phyloP scores from a whole-genome alignment of 2,113 vertebrate genomes.

The Phalacrocorax pelagicus region DNA sequence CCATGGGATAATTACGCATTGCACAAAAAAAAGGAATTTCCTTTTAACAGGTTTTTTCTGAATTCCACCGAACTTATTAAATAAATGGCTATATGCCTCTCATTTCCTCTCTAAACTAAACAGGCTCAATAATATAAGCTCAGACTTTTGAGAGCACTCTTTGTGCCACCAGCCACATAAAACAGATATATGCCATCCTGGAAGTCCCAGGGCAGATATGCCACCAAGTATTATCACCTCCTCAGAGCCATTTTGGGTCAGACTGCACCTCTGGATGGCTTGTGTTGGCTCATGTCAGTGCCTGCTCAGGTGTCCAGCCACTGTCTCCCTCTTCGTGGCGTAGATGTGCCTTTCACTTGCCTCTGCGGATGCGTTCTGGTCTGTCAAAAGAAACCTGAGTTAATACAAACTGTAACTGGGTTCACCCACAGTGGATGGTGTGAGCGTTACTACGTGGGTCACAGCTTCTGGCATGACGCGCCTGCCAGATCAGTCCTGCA shows the following conservation, averaged over 20 bases:
- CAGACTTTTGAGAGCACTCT: neutral
- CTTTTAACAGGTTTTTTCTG: neutral
- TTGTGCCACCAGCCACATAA: neutral
- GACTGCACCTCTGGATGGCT: neutral
- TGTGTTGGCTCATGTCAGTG: accelerated
- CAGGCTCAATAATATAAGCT: neutral
- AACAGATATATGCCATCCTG: neutral
- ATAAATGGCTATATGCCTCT: neutral
- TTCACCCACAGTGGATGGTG: accelerated
- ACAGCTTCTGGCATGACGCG: neutral
- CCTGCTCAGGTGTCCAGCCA: accelerated
- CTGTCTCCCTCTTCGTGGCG: neutral
- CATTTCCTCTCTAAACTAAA: neutral
- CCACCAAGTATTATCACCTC: neutral
- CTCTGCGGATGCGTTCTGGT: neutral
- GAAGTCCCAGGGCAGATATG: neutral
- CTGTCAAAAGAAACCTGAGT: neutral
- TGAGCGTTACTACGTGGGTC: neutral
- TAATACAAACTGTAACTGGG: too few relatives aligned
- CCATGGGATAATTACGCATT: neutral
- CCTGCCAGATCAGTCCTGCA: neutral
- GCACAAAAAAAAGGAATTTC: neutral
- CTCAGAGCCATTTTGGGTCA: neutral
- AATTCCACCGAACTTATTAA: neutral
- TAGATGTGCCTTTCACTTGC: accelerated